phyloP scores from a whole-genome alignment of 2,888 invertebrate species.

The Macropis europaea region DNA sequence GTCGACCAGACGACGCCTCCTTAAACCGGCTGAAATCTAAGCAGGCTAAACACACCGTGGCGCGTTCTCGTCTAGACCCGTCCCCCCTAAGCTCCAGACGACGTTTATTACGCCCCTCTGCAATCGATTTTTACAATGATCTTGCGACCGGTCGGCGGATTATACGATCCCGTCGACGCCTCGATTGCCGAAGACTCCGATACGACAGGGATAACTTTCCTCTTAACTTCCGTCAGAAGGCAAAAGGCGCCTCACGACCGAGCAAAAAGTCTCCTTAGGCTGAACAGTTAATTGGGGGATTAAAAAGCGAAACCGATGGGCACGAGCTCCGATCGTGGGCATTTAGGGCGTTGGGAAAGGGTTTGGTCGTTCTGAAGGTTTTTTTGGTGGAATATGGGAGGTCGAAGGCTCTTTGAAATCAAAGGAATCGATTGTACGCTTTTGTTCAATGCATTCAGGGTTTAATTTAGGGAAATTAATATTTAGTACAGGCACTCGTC shows the following conservation, averaged over 20 bases:
- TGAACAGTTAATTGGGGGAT: not conserved
- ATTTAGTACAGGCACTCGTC: too few relatives aligned
- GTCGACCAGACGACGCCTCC: constrained; percentile 61
- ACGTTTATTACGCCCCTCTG: constrained; percentile 21
- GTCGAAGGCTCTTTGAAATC: too few relatives aligned
- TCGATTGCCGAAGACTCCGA: not conserved
- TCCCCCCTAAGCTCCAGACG: too few relatives aligned
- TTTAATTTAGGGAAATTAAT: too few relatives aligned
- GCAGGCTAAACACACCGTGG: constrained; percentile 28
- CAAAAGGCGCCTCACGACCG: not conserved
- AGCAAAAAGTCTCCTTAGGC: not conserved
- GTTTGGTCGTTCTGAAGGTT: too few relatives aligned
- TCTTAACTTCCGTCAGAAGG: not conserved
- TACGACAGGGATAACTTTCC: not conserved
- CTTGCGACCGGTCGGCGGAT: not conserved
- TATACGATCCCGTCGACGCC: not conserved
- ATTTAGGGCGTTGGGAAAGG: too few relatives aligned
- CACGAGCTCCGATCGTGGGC: too few relatives aligned
- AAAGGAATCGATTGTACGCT: too few relatives aligned
- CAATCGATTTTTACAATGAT: constrained; percentile 15
- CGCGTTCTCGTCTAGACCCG: constrained; percentile 29
- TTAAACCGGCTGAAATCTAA: constrained; percentile 47
- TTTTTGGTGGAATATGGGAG: too few relatives aligned
- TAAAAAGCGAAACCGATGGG: not conserved
- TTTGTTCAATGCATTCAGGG: too few relatives aligned